phyloP scores from a whole-genome alignment of 1,140 invertebrate genomes.

The Oedothorax gibbosus region DNA sequence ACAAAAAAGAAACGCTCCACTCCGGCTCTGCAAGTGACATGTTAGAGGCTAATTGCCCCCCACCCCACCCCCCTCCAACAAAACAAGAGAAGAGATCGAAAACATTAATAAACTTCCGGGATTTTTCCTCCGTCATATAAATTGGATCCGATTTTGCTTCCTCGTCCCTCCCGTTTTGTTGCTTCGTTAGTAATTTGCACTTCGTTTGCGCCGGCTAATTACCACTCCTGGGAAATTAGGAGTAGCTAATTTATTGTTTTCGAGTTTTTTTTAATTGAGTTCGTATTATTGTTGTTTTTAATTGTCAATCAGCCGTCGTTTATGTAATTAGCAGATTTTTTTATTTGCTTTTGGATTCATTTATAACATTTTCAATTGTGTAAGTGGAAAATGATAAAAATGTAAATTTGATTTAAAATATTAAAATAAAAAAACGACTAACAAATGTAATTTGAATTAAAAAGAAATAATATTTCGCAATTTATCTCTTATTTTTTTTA shows the following conservation, averaged over 20 bases:
- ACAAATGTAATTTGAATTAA: no score
- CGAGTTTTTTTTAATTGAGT: not conserved
- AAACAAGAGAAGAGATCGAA: conserved; percentile 32
- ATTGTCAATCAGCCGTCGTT: no score
- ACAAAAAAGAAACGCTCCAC: not conserved
- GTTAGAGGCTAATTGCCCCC: conserved; percentile 56
- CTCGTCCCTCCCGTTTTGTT: conserved; percentile 45
- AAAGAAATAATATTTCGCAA: no score
- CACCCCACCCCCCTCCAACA: conserved; percentile 5
- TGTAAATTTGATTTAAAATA: no score
- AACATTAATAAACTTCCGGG: conserved; percentile 60
- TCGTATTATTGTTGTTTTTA: not conserved
- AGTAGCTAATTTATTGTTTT: conserved; percentile 39
- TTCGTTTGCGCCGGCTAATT: conserved; percentile 37
- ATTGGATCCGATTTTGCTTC: conserved; percentile 52
- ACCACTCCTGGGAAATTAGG: not conserved
- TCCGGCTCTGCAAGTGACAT: conserved; percentile 52
- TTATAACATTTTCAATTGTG: no score
- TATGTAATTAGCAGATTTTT: no score
- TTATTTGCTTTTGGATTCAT: no score
- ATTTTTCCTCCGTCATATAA: conserved; percentile 43
- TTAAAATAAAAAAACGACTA: no score
- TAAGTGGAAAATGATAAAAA: no score
- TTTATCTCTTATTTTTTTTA: no score
- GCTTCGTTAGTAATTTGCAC: conserved; percentile 60